Percentiles rank a stretch among this genome's conserved stretches.
Conservation (phyloP, 64 coral and sea anemone genomes). For the Pachyseris speciosa region DNA sequence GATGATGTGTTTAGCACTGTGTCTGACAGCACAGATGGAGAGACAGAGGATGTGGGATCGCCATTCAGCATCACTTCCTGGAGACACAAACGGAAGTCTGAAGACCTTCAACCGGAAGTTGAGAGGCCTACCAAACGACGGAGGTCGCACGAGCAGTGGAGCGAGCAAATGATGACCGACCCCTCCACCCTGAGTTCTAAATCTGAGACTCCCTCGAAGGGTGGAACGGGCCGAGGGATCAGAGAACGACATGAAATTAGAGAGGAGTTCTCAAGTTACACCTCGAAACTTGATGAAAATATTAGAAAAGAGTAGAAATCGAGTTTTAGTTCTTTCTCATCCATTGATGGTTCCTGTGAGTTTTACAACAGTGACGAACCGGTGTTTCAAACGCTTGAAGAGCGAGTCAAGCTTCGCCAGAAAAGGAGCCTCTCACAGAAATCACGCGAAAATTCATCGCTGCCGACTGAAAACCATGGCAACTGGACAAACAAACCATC, state of each 20-base stretch:
- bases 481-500: not conserved
- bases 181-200: not conserved
- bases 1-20: conserved; percentile 48
- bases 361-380: not conserved
- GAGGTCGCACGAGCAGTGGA: not conserved
- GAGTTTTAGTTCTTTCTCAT: not conserved
- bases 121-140: conserved; percentile 4
- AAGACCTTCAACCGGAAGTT: conserved; percentile 30
- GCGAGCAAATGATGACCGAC: not conserved
- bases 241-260: not conserved
- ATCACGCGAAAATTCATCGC: not conserved
- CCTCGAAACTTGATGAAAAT: not conserved
- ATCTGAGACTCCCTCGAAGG: not conserved
- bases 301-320: not conserved
- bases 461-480: not conserved
- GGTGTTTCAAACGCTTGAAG: conserved; percentile 10
- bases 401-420: conserved; percentile 24
- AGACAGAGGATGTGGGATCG: conserved; percentile 29
- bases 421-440: not conserved
- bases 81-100: conserved; percentile 44
- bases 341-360: not conserved
- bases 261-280: not conserved
- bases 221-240: not conserved
- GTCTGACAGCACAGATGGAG: conserved; percentile 64
- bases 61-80: conserved; percentile 35